Conservation (phyloP, 1,140 invertebrate species). For the Coptotermes formosanus region DNA sequence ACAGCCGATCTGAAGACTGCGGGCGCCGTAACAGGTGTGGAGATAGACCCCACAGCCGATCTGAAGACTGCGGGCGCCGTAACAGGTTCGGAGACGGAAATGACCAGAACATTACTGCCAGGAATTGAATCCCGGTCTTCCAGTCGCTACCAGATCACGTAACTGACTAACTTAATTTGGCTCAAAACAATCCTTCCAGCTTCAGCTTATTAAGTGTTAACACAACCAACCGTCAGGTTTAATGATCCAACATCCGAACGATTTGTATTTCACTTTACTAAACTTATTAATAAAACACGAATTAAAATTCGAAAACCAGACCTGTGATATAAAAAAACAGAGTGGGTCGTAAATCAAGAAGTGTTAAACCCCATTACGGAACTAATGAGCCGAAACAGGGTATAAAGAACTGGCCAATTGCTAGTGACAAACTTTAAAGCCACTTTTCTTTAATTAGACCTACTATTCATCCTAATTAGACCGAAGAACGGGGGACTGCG, state of each 20-base stretch:
- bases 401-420: not conserved
- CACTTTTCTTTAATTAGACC: not conserved
- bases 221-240: too few species aligned
- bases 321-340: not conserved
- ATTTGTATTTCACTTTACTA: not conserved
- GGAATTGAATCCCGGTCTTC: too few species aligned
- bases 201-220: too few species aligned
- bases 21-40: too few species aligned
- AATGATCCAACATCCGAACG: not conserved
- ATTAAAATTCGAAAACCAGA: not conserved
- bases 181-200: too few species aligned
- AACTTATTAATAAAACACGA: not conserved
- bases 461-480: not conserved
- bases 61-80: too few species aligned
- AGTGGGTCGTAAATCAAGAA: not conserved
- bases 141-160: too few species aligned
- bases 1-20: too few species aligned
- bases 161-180: too few species aligned
- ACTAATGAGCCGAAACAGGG: not conserved
- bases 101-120: too few species aligned
- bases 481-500: not conserved
- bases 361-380: not conserved
- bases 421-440: not conserved
- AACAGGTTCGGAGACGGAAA: too few species aligned
- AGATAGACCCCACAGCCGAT: too few species aligned